Base-by-base conservation (phyloP, 2,113 vertebrate genomes). In the Lathamus discolor region DNA sequence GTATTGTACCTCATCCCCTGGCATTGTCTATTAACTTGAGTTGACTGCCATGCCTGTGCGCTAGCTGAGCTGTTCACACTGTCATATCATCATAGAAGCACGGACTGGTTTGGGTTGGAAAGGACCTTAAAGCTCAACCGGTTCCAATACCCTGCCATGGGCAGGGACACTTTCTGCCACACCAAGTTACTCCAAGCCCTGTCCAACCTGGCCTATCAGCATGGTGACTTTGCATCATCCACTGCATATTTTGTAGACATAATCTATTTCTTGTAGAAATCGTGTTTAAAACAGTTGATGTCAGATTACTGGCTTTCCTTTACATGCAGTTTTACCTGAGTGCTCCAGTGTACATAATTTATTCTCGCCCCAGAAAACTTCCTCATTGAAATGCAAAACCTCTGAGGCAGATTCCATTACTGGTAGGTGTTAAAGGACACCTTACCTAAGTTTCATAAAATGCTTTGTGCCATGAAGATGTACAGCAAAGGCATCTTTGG, bases 401-500 rank as follows among this genome's bases (percentile, higher is more conserved):
- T 64, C 8, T 51, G 41, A 62, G 51, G 35, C 31, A 73, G 31
- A 61, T 81, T 84, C 25, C 24, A 17, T 15, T 54, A 69, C 8
- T 19, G 41, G 10, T 55, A 64, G 13, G 11, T 39, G 57, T 67
- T 76, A 78, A 79, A n/a, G 0, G 2, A 5, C 33, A 27, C 39
- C 43, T 79, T 66, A n/a, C 7, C 10, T 1, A 1, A 52, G 14
- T 17, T 79, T 51, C 51, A 17, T 24, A 7, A 67, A 28, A 13
- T 20, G 49, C 24, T 62, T 35, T 7, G 7, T 69, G 29, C 15
- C 20, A 1, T 25, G 35, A 77, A 22, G 5, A 24, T 54, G 33
- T 24, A 39, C 16, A 51, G 24, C 77, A 78, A 44, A 2, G n/a
- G 5, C 13, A 51, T 37, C 41, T 41, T 77, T 0, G 0, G 18